Percentiles rank a stretch among this genome's conserved stretches.
Evolutionary conservation across 1,140 invertebrate genomes (phyloP).

Genomic region (Neotoxoptera formosana): DNA sequence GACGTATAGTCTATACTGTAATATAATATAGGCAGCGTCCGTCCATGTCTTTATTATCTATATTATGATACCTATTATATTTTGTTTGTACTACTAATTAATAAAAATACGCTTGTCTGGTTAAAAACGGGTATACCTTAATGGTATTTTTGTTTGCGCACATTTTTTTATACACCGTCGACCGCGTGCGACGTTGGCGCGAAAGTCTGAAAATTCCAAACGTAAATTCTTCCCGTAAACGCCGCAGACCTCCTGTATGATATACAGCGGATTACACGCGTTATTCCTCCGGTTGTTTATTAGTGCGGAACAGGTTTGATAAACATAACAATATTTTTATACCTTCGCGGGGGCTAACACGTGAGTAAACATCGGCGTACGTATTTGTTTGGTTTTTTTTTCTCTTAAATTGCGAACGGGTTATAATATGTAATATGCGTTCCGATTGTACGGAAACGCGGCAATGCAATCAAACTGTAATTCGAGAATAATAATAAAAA

Average conservation of each 20-base stretch:
- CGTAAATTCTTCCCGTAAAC: background rate
- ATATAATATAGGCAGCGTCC: background rate
- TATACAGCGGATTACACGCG: background rate
- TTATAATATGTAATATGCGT: background rate
- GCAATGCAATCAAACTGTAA: background rate
- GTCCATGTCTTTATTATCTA: no score
- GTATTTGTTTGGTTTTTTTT: background rate
- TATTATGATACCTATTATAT: no score
- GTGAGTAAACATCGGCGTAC: background rate
- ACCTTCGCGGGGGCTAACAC: background rate
- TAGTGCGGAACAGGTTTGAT: background rate
- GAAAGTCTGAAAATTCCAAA: slow-evolving; percentile 21
- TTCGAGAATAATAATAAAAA: background rate
- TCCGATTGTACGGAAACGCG: background rate
- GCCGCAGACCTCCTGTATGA: background rate
- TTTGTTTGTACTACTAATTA: background rate
- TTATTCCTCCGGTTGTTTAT: background rate
- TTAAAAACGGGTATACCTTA: background rate
- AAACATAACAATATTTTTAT: background rate
- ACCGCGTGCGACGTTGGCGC: background rate
- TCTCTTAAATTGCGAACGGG: background rate
- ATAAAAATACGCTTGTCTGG: background rate
- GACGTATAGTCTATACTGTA: no score
- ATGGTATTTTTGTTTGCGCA: background rate
- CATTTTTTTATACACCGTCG: background rate